phyloP scores from a whole-genome alignment of 2,113 vertebrate genomes.

The Thunnus maccoyii region DNA sequence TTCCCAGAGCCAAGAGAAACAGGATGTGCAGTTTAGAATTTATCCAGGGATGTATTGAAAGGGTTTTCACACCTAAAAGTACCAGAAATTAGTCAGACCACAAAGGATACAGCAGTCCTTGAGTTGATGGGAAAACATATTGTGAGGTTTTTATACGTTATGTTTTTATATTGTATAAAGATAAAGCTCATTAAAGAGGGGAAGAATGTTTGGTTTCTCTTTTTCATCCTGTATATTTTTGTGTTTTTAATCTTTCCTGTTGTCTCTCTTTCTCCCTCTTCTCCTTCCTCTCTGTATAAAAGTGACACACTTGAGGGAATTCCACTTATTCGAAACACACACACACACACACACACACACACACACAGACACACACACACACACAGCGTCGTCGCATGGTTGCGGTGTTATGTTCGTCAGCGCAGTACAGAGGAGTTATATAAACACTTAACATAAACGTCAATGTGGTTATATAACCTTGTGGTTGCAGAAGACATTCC shows the following conservation, averaged over 20 bases:
- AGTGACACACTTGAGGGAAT: neutral
- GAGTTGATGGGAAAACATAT: neutral
- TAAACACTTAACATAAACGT: constrained; percentile 57
- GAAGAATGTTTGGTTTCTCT: neutral
- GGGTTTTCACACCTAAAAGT: neutral
- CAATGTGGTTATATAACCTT: constrained; percentile 51
- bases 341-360: constrained; percentile 8
- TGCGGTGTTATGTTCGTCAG: constrained; percentile 7
- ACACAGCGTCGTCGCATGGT: neutral
- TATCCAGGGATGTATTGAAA: neutral
- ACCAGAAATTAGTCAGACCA: neutral
- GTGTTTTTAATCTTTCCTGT: neutral
- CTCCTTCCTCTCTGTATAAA: neutral
- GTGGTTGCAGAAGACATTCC: constrained; percentile 44
- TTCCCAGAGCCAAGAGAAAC: constrained; percentile 1
- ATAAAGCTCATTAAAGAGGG: no score
- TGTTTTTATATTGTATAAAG: no score
- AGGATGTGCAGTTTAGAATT: neutral
- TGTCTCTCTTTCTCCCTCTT: neutral
- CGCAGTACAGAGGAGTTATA: constrained; percentile 29
- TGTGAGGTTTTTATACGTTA: no score
- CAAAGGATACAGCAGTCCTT: neutral
- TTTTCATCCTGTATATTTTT: neutral
- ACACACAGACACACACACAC: constrained; percentile 12
- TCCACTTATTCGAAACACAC: neutral